A percentile compares a stretch with the other conserved stretches of the same genome.
phyloP scores from a whole-genome alignment of 2,113 vertebrate species.

The Laterallus jamaicensis region DNA sequence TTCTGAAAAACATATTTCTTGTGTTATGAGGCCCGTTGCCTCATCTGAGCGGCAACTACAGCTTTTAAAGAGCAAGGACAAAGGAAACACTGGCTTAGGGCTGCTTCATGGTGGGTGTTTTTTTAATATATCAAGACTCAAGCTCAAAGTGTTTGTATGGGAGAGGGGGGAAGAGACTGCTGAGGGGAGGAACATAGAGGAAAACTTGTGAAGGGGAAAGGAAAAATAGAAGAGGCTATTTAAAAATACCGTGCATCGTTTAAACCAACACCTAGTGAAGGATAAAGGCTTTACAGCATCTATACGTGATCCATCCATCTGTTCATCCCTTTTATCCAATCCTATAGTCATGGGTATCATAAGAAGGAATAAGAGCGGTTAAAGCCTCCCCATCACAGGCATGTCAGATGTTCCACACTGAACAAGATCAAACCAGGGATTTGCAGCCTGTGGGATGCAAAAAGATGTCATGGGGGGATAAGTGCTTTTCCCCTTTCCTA shows the following conservation, averaged over 20 bases:
- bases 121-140: constrained; percentile 9
- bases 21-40: constrained; percentile 57
- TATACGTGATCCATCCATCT: constrained; percentile 51
- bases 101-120: constrained; percentile 27
- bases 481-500: not conserved
- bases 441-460: constrained; percentile 60
- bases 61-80: constrained; percentile 70
- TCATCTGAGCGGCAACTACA: constrained; percentile 54
- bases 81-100: constrained; percentile 61
- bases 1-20: constrained; percentile 70
- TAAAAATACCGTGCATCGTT: constrained; percentile 44
- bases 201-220: constrained; percentile 59
- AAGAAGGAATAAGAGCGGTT: constrained; percentile 26
- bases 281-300: constrained; percentile 46
- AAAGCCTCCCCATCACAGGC: constrained; percentile 52
- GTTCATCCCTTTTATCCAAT: constrained; percentile 61
- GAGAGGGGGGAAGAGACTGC: constrained; percentile 17
- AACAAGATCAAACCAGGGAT: constrained; percentile 59
- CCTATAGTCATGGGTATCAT: constrained; percentile 46
- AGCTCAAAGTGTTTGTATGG: constrained; percentile 43
- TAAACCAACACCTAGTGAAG: constrained; percentile 53
- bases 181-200: constrained; percentile 18
- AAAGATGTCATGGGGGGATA: constrained; percentile 14
- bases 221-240: constrained; percentile 46
- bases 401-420: constrained; percentile 42